Conservation (phyloP, 30 jellyfish, hydroid and myxozoan genomes). For the Pseudorhiza aurosa region DNA sequence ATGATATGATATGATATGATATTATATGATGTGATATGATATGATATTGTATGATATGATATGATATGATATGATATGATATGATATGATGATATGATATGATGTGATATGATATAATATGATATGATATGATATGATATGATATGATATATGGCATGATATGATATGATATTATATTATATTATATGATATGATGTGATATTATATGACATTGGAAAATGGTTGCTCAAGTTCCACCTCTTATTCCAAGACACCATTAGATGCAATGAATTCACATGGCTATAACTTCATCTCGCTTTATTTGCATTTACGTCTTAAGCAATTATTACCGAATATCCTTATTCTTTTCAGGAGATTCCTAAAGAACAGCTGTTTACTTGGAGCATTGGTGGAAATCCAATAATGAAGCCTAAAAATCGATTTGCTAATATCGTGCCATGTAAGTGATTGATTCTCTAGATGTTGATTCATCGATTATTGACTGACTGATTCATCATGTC, state of each 20-base stretch:
- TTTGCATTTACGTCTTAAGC: too few relatives aligned
- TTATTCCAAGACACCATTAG: too few relatives aligned
- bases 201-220: too few relatives aligned
- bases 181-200: too few relatives aligned
- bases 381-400: slow-evolving; percentile 38
- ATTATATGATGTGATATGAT: slow-evolving; percentile 36
- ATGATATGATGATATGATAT: too few relatives aligned
- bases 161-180: too few relatives aligned
- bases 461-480: not conserved
- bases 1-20: slow-evolving; percentile 29
- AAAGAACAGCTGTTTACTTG: slow-evolving; percentile 66
- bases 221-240: too few relatives aligned
- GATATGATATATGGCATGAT: too few relatives aligned
- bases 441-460: slow-evolving; percentile 3
- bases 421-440: slow-evolving; percentile 76
- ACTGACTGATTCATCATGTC: not conserved
- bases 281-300: too few relatives aligned
- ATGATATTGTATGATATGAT: slow-evolving; percentile 51
- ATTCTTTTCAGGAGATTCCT: slow-evolving; percentile 25
- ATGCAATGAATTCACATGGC: too few relatives aligned
- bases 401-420: slow-evolving; percentile 57
- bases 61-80: slow-evolving; percentile 15
- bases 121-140: slow-evolving; percentile 21
- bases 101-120: slow-evolving; percentile 7
- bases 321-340: too few relatives aligned